These are phyloP conservation scores for Trichoplusia ni DNA, from an alignment of 1,140 invertebrate genomes.

Conservation along the genomic window DNA sequence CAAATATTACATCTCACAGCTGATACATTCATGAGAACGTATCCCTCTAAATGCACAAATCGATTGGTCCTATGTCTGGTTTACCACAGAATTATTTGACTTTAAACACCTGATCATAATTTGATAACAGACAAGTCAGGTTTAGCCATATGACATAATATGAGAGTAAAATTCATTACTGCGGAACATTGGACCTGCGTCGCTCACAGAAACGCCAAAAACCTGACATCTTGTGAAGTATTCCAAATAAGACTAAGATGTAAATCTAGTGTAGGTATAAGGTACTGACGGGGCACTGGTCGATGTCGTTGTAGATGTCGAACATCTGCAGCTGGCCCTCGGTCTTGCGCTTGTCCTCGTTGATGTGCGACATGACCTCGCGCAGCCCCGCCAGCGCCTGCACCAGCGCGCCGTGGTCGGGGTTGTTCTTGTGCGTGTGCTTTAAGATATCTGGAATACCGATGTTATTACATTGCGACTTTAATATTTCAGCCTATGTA, in stretches of 20 bases:
- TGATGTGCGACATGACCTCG: conserved; percentile 97
- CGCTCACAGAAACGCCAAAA: too few relatives aligned
- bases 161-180: too few relatives aligned
- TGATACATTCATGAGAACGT: too few relatives aligned
- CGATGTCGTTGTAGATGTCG: conserved; percentile 98
- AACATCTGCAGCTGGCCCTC: conserved; percentile 97
- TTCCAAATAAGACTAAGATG: neutral
- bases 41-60: too few relatives aligned
- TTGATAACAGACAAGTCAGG: too few relatives aligned
- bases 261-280: neutral
- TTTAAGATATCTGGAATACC: conserved; percentile 91
- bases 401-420: conserved; percentile 92
- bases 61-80: too few relatives aligned
- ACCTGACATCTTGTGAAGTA: too few relatives aligned
- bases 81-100: too few relatives aligned
- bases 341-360: conserved; percentile 97
- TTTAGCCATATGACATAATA: too few relatives aligned
- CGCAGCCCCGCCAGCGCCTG: conserved; percentile 93
- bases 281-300: conserved; percentile 92
- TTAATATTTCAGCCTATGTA: neutral
- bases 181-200: too few relatives aligned
- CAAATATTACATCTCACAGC: neutral
- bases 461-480: neutral
- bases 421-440: conserved; percentile 92
- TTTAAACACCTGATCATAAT: too few relatives aligned